A percentile compares a stretch with the other conserved stretches of the same genome.
Evolutionary conservation across 2,888 invertebrate species (phyloP).

Genomic region (Cerceris rybyensis): DNA sequence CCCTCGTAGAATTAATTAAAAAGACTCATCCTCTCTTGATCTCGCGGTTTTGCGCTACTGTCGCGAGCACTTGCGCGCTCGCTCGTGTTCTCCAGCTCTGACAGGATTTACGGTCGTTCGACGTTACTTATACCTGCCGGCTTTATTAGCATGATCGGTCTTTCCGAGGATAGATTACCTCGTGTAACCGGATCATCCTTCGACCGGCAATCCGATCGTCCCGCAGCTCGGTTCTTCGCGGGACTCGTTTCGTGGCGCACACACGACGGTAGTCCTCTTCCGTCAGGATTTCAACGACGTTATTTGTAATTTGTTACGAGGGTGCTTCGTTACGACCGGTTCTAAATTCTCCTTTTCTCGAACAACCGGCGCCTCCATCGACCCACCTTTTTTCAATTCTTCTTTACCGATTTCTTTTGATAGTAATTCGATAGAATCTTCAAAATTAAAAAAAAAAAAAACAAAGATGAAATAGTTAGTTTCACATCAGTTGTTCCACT

Average conservation of each 20-base stretch:
- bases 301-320: conserved; percentile 56
- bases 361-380: conserved; percentile 5
- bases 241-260: conserved; percentile 33
- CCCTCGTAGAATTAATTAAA: not conserved
- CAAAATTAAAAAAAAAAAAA: too few relatives aligned
- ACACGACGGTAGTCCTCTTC: conserved; percentile 45
- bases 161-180: conserved; percentile 58
- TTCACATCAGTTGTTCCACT: too few relatives aligned
- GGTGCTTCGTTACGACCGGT: conserved; percentile 51
- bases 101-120: conserved; percentile 64
- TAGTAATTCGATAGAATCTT: too few relatives aligned
- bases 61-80: conserved; percentile 24
- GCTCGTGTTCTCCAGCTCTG: conserved; percentile 44
- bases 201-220: conserved; percentile 52
- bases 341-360: conserved; percentile 29
- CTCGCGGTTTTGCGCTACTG: conserved; percentile 35
- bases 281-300: conserved; percentile 43
- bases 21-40: not conserved
- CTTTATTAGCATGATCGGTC: conserved; percentile 64
- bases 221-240: conserved; percentile 13
- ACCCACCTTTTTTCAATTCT: not conserved
- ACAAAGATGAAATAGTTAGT: too few relatives aligned
- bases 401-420: too few relatives aligned
- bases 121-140: conserved; percentile 61
- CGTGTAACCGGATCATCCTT: conserved; percentile 61